Base-by-base conservation (phyloP, 2,888 invertebrate genomes). In the Invenusta paracnida region DNA sequence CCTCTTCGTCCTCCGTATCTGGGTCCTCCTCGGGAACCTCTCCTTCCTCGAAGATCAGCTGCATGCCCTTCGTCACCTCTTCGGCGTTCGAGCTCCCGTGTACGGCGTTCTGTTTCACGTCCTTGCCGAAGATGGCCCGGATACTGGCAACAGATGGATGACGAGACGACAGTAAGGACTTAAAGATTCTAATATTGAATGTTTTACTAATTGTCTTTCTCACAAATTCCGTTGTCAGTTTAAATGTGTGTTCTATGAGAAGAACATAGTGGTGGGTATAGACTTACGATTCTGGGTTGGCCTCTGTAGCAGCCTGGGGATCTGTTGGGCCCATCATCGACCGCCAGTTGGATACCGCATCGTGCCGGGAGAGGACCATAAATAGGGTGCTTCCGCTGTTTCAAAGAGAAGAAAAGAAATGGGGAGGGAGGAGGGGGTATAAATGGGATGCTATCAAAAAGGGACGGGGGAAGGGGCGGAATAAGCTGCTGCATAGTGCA, bases 91-190 rank as follows among this genome's bases (percentile, higher is more conserved):
- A 89, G 86, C 90, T 90, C 17, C 91, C 91, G 87, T 92, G 91
- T 0, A 92, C 88, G 13, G 91, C 91, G 88, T 92, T 91, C 88
- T 89, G 89, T 86, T 88, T 89, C 11, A 89, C 89, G 82, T 90
- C 89, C 23, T 89, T 88, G 29, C 91, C 91, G 88, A 89, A 92
- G 85, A 90, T 88, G 84, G 91, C 91, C 85, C 92, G 88, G 66
- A 91, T 89, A 88, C 91, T 87, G 25, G 2, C 13, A 11, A 2
- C 82, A 17, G 28, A 83, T 25, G n/a, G n/a, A n/a, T n/a, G n/a
- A n/a, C n/a, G n/a, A n/a, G n/a, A n/a, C n/a, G n/a, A n/a, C n/a
- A n/a, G n/a, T n/a, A n/a, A n/a, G n/a, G n/a, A n/a, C n/a, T n/a
- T n/a, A n/a, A n/a, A n/a, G n/a, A n/a, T n/a, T n/a, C n/a, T n/a